Evolutionary conservation across 2,888 invertebrate species (phyloP).

Genomic region (Mactromeris polynyma): DNA sequence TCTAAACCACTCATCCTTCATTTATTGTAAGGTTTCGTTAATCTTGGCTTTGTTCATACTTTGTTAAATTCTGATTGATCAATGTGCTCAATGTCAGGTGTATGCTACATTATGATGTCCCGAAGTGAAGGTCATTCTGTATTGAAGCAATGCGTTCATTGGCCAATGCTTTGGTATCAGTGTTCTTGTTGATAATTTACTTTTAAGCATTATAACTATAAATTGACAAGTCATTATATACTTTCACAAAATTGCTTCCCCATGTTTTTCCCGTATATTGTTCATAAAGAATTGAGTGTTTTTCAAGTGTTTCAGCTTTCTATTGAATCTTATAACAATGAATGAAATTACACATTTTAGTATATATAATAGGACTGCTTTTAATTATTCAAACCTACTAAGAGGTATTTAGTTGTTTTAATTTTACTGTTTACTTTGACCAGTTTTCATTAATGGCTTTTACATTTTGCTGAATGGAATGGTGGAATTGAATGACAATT

Average conservation of each 20-base stretch:
- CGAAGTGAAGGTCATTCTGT: too few species aligned
- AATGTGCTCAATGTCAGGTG: too few species aligned
- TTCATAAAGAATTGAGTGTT: background rate
- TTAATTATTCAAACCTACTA: conserved; percentile 7
- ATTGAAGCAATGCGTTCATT: too few species aligned
- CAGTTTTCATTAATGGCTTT: background rate
- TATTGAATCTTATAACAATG: background rate
- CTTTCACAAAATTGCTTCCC: background rate
- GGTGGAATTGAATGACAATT: background rate
- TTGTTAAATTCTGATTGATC: too few species aligned
- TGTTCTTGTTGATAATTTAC: background rate
- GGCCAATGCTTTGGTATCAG: background rate
- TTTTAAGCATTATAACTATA: background rate
- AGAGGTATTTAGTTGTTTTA: background rate
- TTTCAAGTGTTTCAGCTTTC: background rate
- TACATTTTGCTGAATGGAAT: background rate
- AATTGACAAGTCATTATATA: background rate
- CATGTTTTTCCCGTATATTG: background rate
- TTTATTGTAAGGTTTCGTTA: too few species aligned
- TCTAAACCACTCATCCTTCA: too few species aligned
- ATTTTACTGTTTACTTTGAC: background rate
- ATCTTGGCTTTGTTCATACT: too few species aligned
- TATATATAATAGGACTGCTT: background rate
- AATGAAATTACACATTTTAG: background rate
- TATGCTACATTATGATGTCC: too few species aligned